Percentiles rank a stretch among this genome's conserved stretches.
Conservation (phyloP, 37 sponge, comb jelly and placozoan genomes). For the Spongilla lacustris region DNA sequence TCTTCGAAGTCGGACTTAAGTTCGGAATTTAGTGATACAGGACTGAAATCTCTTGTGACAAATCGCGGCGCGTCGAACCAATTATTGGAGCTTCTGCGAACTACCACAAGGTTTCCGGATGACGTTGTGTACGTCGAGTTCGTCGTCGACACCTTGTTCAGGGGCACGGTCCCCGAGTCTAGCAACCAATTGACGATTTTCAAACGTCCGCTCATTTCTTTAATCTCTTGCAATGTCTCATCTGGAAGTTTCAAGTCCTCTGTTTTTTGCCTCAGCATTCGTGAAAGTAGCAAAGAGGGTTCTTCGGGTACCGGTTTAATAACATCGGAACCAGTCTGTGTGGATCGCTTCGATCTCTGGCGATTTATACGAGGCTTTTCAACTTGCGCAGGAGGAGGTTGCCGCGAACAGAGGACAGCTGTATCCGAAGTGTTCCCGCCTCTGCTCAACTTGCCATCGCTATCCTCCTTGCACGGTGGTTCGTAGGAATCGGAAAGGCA, state of each 20-base stretch:
- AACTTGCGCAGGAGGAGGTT: neutral
- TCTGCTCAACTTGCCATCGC: neutral
- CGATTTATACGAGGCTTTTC: neutral
- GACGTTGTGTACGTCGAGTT: neutral
- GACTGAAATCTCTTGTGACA: neutral
- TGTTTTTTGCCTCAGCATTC: conserved; percentile 22
- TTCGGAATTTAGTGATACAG: conserved; percentile 14
- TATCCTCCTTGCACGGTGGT: neutral
- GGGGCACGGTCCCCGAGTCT: neutral
- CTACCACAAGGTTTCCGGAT: conserved; percentile 16
- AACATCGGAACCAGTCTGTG: neutral
- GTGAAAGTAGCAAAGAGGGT: neutral
- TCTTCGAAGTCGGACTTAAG: conserved; percentile 28
- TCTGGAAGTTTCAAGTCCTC: conserved; percentile 9
- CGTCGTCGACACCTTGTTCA: neutral
- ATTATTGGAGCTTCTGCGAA: neutral
- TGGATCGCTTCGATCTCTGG: neutral
- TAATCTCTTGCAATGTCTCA: conserved; percentile 5
- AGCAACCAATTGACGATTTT: conserved; percentile 19
- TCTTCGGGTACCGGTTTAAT: neutral
- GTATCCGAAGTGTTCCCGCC: conserved; percentile 10
- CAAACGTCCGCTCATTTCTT: conserved; percentile 21
- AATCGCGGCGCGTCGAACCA: conserved; percentile 19
- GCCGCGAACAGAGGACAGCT: neutral
- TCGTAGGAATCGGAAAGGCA: neutral